Percentiles rank a stretch among this genome's conserved stretches.
These are phyloP conservation scores for Homarus gammarus DNA, from an alignment of 2,888 invertebrate genomes.

Conservation along the genomic window DNA sequence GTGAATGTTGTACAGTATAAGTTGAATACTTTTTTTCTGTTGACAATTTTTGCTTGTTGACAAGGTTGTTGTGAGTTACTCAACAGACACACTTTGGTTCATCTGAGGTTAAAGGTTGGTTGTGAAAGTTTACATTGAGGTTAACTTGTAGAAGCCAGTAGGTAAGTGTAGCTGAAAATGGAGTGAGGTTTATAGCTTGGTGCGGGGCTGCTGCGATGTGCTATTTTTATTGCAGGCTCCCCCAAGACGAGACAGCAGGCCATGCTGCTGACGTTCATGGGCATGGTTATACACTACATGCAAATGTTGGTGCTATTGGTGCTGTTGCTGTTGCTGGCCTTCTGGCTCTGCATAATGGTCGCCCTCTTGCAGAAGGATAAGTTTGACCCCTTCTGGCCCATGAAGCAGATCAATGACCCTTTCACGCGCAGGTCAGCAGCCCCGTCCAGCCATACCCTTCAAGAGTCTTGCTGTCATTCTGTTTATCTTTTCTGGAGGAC, in stretches of 20 bases:
- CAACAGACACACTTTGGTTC: background rate
- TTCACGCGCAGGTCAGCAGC: slow-evolving; percentile 57
- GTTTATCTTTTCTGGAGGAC: background rate
- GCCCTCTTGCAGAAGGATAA: slow-evolving; percentile 57
- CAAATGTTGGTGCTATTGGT: slow-evolving; percentile 71
- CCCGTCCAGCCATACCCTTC: background rate
- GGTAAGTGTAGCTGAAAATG: slow-evolving; percentile 22
- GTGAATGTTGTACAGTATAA: too few species aligned
- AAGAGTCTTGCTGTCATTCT: background rate
- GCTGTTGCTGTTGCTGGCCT: slow-evolving; percentile 60
- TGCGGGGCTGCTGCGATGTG: slow-evolving; percentile 27
- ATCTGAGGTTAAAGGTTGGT: background rate
- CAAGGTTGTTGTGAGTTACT: background rate
- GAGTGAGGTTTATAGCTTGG: slow-evolving; percentile 19
- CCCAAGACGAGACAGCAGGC: slow-evolving; percentile 40
- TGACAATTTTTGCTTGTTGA: too few species aligned
- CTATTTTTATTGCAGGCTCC: slow-evolving; percentile 63
- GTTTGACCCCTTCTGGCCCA: slow-evolving; percentile 53
- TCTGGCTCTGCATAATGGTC: slow-evolving; percentile 63
- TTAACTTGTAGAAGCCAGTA: background rate
- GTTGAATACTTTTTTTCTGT: too few species aligned
- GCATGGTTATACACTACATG: slow-evolving; percentile 62
- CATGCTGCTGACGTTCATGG: slow-evolving; percentile 55
- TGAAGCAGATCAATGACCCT: slow-evolving; percentile 45
- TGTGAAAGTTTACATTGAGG: too few species aligned